A percentile compares a stretch with the other conserved stretches of the same genome.
These are phyloP conservation scores for Pollenia griseotomentosa DNA, from an alignment of 2,888 invertebrate genomes.

Conservation along the genomic window DNA sequence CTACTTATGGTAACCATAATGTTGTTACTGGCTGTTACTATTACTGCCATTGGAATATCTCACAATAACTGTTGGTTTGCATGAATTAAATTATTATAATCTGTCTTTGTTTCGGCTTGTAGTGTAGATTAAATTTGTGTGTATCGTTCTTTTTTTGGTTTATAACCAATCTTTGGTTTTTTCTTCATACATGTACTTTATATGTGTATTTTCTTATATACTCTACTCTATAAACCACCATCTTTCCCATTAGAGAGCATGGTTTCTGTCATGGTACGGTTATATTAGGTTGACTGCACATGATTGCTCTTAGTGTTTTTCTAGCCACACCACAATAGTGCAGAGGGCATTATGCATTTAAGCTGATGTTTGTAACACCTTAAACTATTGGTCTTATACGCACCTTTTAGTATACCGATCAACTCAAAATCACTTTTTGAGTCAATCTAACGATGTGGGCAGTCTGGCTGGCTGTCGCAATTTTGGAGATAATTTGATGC, in stretches of 20 bases:
- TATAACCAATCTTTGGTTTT: background rate
- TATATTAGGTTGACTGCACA: constrained; percentile 72
- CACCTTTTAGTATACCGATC: too few relatives aligned
- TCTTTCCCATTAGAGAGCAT: too few relatives aligned
- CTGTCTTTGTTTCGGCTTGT: background rate
- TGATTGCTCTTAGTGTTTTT: constrained; percentile 66
- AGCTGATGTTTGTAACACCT: too few relatives aligned
- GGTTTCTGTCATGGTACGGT: constrained; percentile 38
- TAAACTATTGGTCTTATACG: too few relatives aligned
- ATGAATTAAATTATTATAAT: background rate
- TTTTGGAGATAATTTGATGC: too few relatives aligned
- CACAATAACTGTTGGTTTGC: background rate
- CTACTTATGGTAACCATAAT: constrained; percentile 13
- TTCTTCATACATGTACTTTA: background rate
- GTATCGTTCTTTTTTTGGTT: too few relatives aligned
- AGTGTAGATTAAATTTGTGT: background rate
- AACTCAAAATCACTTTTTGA: too few relatives aligned
- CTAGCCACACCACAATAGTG: too few relatives aligned
- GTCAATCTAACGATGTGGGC: too few relatives aligned
- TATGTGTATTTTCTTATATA: background rate
- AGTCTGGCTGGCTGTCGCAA: too few relatives aligned
- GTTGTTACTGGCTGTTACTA: constrained; percentile 41
- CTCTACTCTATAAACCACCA: too few relatives aligned
- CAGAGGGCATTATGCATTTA: too few relatives aligned
- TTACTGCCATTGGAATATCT: constrained; percentile 11